Evolutionary conservation across 2,888 invertebrate species (phyloP).

Genomic region (Invenusta paracnida): DNA sequence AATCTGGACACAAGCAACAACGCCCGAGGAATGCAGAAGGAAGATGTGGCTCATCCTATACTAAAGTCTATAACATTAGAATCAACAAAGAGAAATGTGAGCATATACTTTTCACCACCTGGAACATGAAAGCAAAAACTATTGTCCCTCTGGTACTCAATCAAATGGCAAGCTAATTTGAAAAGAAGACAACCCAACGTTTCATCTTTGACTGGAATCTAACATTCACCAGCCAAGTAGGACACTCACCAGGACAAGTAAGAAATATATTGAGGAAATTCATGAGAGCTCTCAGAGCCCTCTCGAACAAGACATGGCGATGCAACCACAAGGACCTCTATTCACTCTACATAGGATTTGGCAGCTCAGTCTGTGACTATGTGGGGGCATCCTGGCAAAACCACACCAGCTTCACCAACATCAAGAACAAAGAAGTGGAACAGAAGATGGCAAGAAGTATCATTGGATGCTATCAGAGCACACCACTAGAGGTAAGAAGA

Average conservation of each 20-base stretch:
- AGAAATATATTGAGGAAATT: background rate
- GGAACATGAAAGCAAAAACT: background rate
- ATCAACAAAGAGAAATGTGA: slow-evolving; percentile 25
- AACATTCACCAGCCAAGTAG: background rate
- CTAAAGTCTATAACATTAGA: background rate
- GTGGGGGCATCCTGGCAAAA: background rate
- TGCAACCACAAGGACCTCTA: background rate
- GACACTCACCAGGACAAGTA: background rate
- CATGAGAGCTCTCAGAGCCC: background rate
- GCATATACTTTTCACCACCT: background rate
- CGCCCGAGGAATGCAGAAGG: background rate
- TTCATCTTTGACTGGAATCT: background rate
- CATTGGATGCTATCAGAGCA: slow-evolving; percentile 45
- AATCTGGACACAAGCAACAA: background rate
- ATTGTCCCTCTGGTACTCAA: background rate
- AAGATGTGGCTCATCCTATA: background rate
- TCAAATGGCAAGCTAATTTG: background rate
- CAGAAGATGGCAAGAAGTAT: slow-evolving; percentile 8
- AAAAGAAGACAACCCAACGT: background rate
- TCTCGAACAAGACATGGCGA: background rate
- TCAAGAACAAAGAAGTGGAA: background rate
- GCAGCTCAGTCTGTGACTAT: background rate
- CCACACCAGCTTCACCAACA: background rate
- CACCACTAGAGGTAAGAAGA: slow-evolving; percentile 47
- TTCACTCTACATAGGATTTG: background rate